Percentiles rank a stretch among this genome's conserved stretches.
These are phyloP conservation scores for Bothrops jararaca DNA, from an alignment of 2,113 vertebrate genomes.

Conservation along the genomic window DNA sequence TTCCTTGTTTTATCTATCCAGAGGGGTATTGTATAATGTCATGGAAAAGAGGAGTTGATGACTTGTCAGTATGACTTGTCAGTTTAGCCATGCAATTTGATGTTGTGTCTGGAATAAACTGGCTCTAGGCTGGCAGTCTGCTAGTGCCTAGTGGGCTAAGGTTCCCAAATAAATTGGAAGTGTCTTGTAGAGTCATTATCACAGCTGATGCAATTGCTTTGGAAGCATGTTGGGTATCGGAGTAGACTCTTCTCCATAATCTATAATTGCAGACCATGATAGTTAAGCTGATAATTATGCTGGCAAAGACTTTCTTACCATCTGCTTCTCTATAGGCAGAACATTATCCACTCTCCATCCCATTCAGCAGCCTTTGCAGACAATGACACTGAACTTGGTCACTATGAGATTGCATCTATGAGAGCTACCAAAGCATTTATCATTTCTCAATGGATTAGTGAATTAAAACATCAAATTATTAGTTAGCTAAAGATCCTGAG, in stretches of 20 bases:
- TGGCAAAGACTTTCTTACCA: neutral
- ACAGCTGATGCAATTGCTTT: constrained; percentile 17
- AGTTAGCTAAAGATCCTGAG: neutral
- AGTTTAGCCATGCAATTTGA: constrained; percentile 54
- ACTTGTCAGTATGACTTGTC: constrained; percentile 47
- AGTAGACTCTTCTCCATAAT: neutral
- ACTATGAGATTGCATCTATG: neutral
- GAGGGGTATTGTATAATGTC: constrained; percentile 14
- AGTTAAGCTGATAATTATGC: neutral
- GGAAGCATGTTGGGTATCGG: neutral
- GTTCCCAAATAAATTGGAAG: constrained; percentile 39
- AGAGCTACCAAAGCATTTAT: neutral
- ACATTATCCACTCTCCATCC: neutral
- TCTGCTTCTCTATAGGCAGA: neutral
- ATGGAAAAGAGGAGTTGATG: constrained; percentile 43
- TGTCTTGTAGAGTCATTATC: constrained; percentile 43
- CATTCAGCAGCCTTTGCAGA: neutral
- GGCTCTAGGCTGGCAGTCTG: constrained; percentile 44
- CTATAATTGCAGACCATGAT: neutral
- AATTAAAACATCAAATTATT: neutral
- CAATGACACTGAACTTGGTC: neutral
- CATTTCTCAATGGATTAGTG: neutral
- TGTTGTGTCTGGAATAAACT: constrained; percentile 43
- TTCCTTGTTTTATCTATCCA: constrained; percentile 38
- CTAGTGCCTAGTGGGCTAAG: constrained; percentile 45